Base-by-base conservation (phyloP, 2,113 vertebrate genomes). In the Pseudorhombus dupliciocellatus region DNA sequence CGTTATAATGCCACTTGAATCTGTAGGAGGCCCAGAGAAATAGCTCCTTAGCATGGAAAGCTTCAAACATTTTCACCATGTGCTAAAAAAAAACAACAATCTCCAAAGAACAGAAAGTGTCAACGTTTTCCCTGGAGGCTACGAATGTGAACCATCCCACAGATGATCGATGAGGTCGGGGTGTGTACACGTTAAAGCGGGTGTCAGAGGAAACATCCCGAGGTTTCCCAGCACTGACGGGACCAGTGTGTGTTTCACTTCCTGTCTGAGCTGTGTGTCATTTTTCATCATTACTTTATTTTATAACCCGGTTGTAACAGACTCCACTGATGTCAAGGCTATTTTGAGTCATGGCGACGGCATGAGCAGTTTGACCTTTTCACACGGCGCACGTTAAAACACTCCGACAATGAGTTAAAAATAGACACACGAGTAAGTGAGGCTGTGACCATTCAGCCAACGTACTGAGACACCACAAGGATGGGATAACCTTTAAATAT, bases 401-500 rank as follows among this genome's bases (percentile, higher is more conserved):
- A 69, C 68, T 83, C 68, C 60, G 42, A 57, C 63, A 68, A 21
- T 22, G 62, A 40, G 61, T 75, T 83, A 86, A 86, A 89, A 80
- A 87, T 84, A 88, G 77, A 57, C 42, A 57, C 8, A 9, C 30
- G 42, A 70, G 4, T 71, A 75, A 58, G 60, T 54, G 60, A 52
- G 22, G 65, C 63, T 60, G 1, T 24, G 44, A 22, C 55, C 20
- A 50, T 52, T 22, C n/a, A 22, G 31, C 31, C 31, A 11, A n/a
- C n/a, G n/a, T n/a, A n/a, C n/a, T n/a, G n/a, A n/a, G n/a, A n/a
- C n/a, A n/a, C n/a, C n/a, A n/a, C n/a, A n/a, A n/a, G n/a, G n/a
- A n/a, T n/a, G n/a, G n/a, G n/a, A n/a, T n/a, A n/a, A n/a, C n/a
- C n/a, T n/a, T n/a, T n/a, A n/a, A n/a, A n/a, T n/a, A n/a, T n/a